These are phyloP conservation scores for Anhinga rufa DNA, from an alignment of 2,113 vertebrate species.

Conservation along the genomic window DNA sequence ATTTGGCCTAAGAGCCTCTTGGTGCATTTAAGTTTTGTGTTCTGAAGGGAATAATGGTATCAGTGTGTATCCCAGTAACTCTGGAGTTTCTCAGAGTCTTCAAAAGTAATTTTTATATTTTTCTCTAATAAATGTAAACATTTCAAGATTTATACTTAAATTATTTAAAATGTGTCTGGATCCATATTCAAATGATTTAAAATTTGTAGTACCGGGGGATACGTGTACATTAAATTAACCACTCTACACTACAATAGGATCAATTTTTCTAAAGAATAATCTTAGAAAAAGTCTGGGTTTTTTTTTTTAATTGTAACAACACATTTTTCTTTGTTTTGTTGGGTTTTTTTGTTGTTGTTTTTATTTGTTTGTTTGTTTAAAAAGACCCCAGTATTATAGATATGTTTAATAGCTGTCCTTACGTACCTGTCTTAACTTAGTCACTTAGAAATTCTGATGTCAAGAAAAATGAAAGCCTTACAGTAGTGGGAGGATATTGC, in stretches of 20 bases:
- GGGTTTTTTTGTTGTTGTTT: background rate
- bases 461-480: background rate
- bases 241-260: background rate
- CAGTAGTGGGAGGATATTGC: background rate
- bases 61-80: rapidly evolving
- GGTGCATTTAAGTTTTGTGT: rapidly evolving
- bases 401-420: background rate
- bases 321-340: too few relatives aligned
- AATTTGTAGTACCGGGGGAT: background rate
- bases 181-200: background rate
- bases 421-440: background rate
- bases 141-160: background rate
- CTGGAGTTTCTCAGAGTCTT: background rate
- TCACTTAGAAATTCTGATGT: background rate
- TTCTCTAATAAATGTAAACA: background rate
- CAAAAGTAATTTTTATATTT: background rate
- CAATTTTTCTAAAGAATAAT: background rate
- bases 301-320: background rate
- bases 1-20: background rate
- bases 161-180: background rate
- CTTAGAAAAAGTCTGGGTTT: background rate
- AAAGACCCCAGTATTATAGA: background rate
- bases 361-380: background rate
- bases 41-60: background rate
- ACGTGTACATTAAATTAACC: background rate